phyloP scores from a whole-genome alignment of 2,113 vertebrate species.

The Himantopus leucocephalus region DNA sequence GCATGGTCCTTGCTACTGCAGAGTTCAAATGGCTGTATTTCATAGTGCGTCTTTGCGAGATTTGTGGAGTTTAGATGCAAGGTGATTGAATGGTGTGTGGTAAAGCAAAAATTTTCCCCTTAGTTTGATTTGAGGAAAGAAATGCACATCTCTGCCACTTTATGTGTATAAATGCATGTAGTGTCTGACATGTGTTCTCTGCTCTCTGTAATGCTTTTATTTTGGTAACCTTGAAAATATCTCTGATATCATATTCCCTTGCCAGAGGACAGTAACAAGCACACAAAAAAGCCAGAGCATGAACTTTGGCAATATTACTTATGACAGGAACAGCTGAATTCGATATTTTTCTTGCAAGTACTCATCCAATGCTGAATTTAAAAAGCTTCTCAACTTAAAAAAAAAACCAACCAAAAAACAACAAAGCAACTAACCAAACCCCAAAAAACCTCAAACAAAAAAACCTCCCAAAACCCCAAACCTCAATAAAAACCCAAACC shows the following conservation, averaged over 20 bases:
- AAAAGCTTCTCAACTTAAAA: background rate
- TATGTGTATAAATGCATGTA: background rate
- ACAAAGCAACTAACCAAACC: background rate
- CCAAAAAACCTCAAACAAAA: background rate
- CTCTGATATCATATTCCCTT: background rate
- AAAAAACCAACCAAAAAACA: background rate
- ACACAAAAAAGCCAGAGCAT: background rate
- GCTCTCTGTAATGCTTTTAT: background rate
- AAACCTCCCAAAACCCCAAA: background rate
- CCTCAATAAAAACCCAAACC: background rate
- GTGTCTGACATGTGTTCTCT: background rate
- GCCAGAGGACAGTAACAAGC: background rate
- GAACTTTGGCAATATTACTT: background rate
- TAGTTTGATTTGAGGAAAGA: background rate
- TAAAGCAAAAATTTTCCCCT: background rate
- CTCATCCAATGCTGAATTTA: background rate
- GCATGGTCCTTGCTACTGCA: background rate
- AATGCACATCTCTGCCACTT: background rate
- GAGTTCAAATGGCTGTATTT: background rate
- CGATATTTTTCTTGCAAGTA: background rate
- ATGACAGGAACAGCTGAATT: background rate
- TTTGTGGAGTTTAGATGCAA: background rate
- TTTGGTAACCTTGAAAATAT: constrained; percentile 30
- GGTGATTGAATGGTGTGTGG: background rate
- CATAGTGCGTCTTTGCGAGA: background rate